Evolutionary conservation across 2,797 vertebrate genomes (phyloP), one percentile per base, ranked within the genome.

Genomic region (Macroramphosus scolopax): DNA sequence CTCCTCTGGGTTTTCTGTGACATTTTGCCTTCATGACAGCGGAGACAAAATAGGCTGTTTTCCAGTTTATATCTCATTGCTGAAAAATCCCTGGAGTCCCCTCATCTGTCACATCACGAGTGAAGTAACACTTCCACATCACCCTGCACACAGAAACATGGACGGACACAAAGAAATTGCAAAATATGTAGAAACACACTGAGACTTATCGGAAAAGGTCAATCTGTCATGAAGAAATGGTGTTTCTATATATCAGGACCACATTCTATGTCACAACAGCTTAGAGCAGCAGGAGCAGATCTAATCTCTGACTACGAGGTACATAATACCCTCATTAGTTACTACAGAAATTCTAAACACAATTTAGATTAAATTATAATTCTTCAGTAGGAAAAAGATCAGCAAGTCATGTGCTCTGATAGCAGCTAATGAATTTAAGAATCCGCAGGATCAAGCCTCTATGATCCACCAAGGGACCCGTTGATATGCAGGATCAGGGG

Each of bases 401-500:
- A 32, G 63, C 53, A 12, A 20, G 44, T 30, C 51, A 5, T 34
- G 36, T 24, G 61, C 38, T 45, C 39, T 26, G 60, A 31, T 11
- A 5, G 33, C 48, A 20, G 17, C 43, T 3, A 8, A 25, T 34
- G 42, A 35, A 34, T 51, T 32, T 28, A 29, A 42, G 35, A 50
- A 59, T 43, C 38, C 50, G 44, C 52, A 47, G 25, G 33, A 66
- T 46, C 14, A 10, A 43, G 25, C 55, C 39, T 31, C 46, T 14
- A 5, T 32, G 42, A 58, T 56, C 52, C 44, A 30, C 56, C 20
- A 5, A 38, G 62, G 68, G 61, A 32, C 17, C 46, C 61, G 75
- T 79, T 83, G 45, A 79, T 75, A 79, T 84, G 73, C 78, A 81
- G 75, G 55, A 45, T 60, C 55, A 17, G 53, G 63, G 57, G 45